Base-by-base conservation (phyloP, 2,797 vertebrate species). In the Eremophila alpestris region DNA sequence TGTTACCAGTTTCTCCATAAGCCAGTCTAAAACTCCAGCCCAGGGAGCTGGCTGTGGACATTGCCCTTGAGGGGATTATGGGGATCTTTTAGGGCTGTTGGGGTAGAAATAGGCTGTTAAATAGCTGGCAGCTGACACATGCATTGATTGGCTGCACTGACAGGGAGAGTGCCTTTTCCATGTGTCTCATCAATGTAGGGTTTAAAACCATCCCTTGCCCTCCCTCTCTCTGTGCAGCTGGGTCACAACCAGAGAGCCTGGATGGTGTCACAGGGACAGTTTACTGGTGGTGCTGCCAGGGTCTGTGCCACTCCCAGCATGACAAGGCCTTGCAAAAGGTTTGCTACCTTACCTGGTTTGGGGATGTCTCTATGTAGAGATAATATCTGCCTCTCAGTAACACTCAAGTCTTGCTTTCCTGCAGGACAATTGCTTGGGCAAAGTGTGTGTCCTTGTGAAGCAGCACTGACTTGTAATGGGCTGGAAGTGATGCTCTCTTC, bases 21-120 rank as follows among this genome's bases (percentile, higher is more conserved):
- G 87, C 94, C 92, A 65, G 21, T 68, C 76, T 89, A 54, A 89
- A 95, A 89, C 58, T 88, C 54, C 76, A 87, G 58, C 49, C 52
- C 3, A 4, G 78, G 49, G 41, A 88, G 41, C 29, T 91, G 85
- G 46, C 24, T 74, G 58, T 45, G 85, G 64, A 45, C n/a, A 4
- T 83, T 94, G 86, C 67, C 60, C 73, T 93, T 90, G 88, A 87
- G 71, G 74, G 67, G 74, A 94, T 94, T 95, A 94, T 0, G 1
- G 83, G 83, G 87, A 65, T 80, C 40, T 82, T 81, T 45, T 43
- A 14, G 75, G 69, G 71, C 84, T 89, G 10, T 34, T 2, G 5
- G 38, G 3, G 4, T 52, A 65, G 58, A 81, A 91, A 78, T 36
- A 87, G 52, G 65, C 40, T 5, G 4, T 73, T 78, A 62, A 82